Evolutionary conservation across 2,797 vertebrate species (phyloP), one percentile per base, ranked within the genome.

Genomic region (Rhynchonycteris naso): DNA sequence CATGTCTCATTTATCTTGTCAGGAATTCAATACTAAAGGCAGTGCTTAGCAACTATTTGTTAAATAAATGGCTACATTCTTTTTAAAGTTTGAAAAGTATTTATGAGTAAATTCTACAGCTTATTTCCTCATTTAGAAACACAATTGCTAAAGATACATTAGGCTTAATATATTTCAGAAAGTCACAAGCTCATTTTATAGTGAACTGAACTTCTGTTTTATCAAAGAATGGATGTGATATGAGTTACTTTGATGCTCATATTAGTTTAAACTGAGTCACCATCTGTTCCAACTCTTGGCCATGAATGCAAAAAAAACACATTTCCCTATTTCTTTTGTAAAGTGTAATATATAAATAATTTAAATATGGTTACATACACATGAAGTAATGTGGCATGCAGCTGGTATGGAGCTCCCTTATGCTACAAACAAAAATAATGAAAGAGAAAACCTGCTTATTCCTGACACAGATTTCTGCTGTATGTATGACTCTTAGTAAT

Each of bases 261-360:
- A 96, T 95, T 97, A 96, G 75, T 95, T 97, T 97, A 97, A 97
- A 95, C 56, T 89, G 94, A 97, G 56, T 10, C 28, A 50, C 66
- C 35, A 59, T 97, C 91, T 97, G 93, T 95, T 98, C 43, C 86
- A 92, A 96, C 91, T 95, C 91, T 83, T 95, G 96, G 93, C 30
- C 43, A 13, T 91, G 94, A 97, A 97, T 94, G 38, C 66, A 95
- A 96, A 97, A 38, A 66, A 28, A 94, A 65, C 52, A 96, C 80
- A 88, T 91, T 93, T 83, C 71, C 13, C 85, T 86, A 38, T 90
- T 96, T 54, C 69, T 92, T 59, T 94, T 83, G 96, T 97, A 94
- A 97, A 94, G 88, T 94, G 22, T 95, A 97, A 97, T 58, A 84
- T 96, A 92, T 96, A 97, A 96, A 96, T 97, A 38, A 96, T n/a